Evolutionary conservation across 2,888 invertebrate genomes (phyloP).

Genomic region (Omphaloscelis lunosa): DNA sequence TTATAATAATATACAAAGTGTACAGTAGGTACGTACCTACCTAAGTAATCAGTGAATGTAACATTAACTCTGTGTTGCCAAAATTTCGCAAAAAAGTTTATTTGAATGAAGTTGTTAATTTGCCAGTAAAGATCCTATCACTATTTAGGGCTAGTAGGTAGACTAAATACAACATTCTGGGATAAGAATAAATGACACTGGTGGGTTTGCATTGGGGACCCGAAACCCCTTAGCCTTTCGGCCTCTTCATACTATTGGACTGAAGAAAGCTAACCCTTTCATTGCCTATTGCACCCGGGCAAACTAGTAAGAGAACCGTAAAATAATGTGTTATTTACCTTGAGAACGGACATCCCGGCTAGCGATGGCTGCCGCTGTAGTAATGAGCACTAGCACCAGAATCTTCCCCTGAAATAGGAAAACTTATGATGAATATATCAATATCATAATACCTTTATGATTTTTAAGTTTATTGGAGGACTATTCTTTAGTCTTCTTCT

Average conservation of each 20-base stretch:
- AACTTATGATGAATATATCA: background rate
- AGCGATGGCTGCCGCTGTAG: slow-evolving; percentile 49
- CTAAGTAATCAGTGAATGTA: background rate
- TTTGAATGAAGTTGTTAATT: background rate
- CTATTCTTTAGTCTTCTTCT: background rate
- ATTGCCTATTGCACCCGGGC: background rate
- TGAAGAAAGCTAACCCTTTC: background rate
- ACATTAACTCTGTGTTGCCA: too few species aligned
- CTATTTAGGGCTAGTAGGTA: background rate
- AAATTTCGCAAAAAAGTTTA: background rate
- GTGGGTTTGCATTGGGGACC: background rate
- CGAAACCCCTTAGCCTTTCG: background rate
- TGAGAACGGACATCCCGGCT: slow-evolving; percentile 67
- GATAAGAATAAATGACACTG: background rate
- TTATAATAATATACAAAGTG: too few species aligned
- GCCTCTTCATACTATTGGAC: background rate
- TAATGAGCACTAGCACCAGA: slow-evolving; percentile 52
- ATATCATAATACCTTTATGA: too few species aligned
- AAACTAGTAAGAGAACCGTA: background rate
- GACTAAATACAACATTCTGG: background rate
- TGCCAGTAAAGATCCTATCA: background rate
- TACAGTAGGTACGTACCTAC: too few species aligned
- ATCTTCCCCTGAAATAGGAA: slow-evolving; percentile 48
- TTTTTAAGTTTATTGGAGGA: background rate
- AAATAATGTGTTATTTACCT: slow-evolving; percentile 57